Evolutionary conservation across 2,797 vertebrate genomes (phyloP).

Genomic region (Alauda arvensis): DNA sequence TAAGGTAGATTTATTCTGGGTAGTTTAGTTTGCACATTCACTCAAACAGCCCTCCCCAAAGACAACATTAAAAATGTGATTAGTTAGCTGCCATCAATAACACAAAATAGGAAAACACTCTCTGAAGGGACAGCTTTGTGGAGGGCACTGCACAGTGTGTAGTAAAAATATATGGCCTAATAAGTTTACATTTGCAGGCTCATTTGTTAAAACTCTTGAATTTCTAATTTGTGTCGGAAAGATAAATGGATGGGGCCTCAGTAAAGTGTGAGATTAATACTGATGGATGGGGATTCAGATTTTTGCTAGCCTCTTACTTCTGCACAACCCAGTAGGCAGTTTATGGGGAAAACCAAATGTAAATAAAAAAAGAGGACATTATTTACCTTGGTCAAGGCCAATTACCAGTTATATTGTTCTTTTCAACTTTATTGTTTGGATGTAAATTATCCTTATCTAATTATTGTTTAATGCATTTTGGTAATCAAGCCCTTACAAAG

Average conservation of each 20-base stretch:
- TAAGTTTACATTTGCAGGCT: constrained; percentile 88
- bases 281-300: constrained; percentile 80
- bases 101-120: constrained; percentile 85
- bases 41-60: constrained; percentile 83
- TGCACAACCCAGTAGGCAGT: constrained; percentile 75
- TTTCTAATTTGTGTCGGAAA: constrained; percentile 97
- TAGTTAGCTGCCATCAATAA: constrained; percentile 88
- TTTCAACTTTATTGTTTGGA: constrained; percentile 66
- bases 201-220: constrained; percentile 92
- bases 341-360: constrained; percentile 76
- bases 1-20: constrained; percentile 87
- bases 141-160: constrained; percentile 86
- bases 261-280: constrained; percentile 82
- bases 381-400: constrained; percentile 79
- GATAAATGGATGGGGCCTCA: constrained; percentile 86
- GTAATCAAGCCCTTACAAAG: constrained; percentile 66
- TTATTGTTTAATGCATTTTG: constrained; percentile 73
- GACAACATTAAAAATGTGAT: constrained; percentile 89
- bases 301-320: constrained; percentile 80
- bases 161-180: constrained; percentile 89
- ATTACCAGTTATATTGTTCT: constrained; percentile 77
- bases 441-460: constrained; percentile 75
- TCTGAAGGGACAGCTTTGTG: constrained; percentile 83
- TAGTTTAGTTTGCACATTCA: constrained; percentile 84
- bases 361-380: constrained; percentile 78